phyloP scores from a whole-genome alignment of 1,140 invertebrate genomes.

The Atta texana region DNA sequence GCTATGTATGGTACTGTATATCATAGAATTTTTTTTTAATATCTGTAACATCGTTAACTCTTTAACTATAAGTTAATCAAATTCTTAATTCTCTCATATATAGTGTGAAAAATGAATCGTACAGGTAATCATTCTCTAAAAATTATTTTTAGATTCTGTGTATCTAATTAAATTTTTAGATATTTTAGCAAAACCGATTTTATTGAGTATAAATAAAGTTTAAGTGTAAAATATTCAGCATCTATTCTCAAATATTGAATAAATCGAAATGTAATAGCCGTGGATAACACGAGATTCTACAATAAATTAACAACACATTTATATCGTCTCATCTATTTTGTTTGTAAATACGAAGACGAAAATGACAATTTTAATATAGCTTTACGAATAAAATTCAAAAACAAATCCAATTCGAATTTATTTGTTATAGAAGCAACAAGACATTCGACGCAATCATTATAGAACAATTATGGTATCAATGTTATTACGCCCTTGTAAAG shows the following conservation, averaged over 20 bases:
- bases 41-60: too few relatives aligned
- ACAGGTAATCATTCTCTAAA: too few relatives aligned
- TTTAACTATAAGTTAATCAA: too few relatives aligned
- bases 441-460: constrained; percentile 82
- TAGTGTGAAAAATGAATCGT: too few relatives aligned
- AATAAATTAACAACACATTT: neutral
- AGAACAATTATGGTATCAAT: constrained; percentile 84
- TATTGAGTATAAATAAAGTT: neutral
- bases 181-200: too few relatives aligned
- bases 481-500: constrained; percentile 82
- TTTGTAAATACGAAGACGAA: neutral
- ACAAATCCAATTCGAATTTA: constrained; percentile 39
- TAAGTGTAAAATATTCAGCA: neutral
- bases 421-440: constrained; percentile 71
- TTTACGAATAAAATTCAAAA: constrained; percentile 27
- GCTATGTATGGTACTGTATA: too few relatives aligned
- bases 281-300: neutral
- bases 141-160: too few relatives aligned
- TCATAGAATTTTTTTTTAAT: too few relatives aligned
- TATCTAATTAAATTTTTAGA: too few relatives aligned
- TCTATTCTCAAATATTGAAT: neutral
- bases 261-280: neutral
- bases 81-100: too few relatives aligned
- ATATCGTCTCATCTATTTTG: too few relatives aligned
- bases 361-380: constrained; percentile 51